Percentiles rank a stretch among this genome's conserved stretches.
phyloP scores from a whole-genome alignment of 1,140 invertebrate species.

The Rhagoletis pomonella region DNA sequence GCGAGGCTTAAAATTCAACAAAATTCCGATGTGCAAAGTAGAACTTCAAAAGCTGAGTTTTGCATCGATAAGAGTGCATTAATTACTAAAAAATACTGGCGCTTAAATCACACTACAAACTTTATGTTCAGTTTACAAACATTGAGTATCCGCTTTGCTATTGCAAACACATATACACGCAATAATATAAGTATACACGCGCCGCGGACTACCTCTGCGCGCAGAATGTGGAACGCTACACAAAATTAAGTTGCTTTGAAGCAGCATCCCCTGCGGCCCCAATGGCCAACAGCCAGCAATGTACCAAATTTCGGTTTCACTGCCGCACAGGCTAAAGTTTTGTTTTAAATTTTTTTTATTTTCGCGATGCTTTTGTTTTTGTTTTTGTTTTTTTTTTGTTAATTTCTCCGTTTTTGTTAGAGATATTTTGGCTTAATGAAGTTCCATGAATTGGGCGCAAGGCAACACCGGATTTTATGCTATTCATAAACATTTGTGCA shows the following conservation, averaged over 20 bases:
- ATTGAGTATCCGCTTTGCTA: not conserved
- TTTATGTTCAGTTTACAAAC: not conserved
- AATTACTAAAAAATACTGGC: conserved; percentile 11
- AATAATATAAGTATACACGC: not conserved
- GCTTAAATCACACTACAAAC: not conserved
- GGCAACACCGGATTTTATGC: conserved; percentile 10
- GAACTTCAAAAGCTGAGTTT: conserved; percentile 20
- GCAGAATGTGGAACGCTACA: not conserved
- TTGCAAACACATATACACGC: not conserved
- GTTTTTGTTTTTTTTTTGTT: not conserved
- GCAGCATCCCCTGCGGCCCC: not conserved
- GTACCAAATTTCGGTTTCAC: not conserved
- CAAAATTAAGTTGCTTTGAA: not conserved
- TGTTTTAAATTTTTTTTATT: not conserved
- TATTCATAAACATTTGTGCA: not conserved
- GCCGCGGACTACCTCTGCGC: not conserved
- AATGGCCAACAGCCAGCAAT: not conserved
- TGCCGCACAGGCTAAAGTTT: not conserved
- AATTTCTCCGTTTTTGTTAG: not conserved
- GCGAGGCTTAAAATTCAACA: not conserved
- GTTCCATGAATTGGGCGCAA: not conserved
- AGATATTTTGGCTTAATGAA: conserved; percentile 40
- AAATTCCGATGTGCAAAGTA: not conserved
- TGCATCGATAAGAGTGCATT: conserved; percentile 24
- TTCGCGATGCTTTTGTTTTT: not conserved